Conservation (phyloP, 2,113 vertebrate species). For the Cyphomyrus discorhynchus region DNA sequence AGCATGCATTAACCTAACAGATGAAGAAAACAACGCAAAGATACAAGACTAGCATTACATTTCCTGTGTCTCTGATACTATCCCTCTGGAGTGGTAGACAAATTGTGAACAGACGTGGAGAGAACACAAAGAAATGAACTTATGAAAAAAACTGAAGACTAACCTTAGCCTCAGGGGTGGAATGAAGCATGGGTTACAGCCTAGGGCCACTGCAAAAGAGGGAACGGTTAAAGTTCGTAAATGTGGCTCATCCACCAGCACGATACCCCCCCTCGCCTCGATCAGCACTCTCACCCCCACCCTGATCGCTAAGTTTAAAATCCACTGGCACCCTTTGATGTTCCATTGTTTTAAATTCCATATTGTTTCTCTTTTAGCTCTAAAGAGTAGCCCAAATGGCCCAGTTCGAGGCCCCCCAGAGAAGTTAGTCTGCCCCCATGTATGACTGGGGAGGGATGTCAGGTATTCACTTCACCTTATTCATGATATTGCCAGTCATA, state of each 20-base stretch:
- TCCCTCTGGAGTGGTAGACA: not conserved
- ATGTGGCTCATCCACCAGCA: not conserved
- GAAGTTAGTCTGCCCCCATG: not conserved
- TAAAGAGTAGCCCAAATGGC: not conserved
- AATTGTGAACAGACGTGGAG: not conserved
- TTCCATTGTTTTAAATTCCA: not conserved
- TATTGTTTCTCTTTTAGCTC: not conserved
- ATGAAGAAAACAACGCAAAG: not conserved
- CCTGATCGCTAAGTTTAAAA: not conserved
- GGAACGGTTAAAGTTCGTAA: not conserved
- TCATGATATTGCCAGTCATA: not conserved
- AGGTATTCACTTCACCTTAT: not conserved
- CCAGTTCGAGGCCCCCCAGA: not conserved
- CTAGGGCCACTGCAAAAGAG: not conserved
- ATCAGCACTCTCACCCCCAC: not conserved
- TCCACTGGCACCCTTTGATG: not conserved
- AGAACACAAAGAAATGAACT: not conserved
- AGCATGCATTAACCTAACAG: not conserved
- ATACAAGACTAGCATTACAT: not conserved
- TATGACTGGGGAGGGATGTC: not conserved
- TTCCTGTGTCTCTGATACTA: no score
- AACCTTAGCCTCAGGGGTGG: not conserved
- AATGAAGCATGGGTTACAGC: not conserved
- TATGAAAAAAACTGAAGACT: not conserved
- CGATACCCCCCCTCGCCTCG: not conserved